These are phyloP conservation scores for Phengaris arion DNA, from an alignment of 2,888 invertebrate genomes.

Conservation along the genomic window DNA sequence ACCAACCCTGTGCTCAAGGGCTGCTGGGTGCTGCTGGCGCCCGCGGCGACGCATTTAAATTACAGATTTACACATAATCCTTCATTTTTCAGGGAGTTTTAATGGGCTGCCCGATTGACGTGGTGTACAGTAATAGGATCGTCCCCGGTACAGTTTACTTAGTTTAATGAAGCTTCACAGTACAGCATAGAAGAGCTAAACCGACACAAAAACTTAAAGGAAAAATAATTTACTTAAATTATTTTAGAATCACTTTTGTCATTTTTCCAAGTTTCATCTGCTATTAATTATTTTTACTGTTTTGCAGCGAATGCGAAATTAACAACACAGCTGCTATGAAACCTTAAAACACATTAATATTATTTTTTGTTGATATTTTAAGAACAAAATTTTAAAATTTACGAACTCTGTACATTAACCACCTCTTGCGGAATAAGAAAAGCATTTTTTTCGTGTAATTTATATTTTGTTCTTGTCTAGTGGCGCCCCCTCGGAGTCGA, in stretches of 20 bases:
- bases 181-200: background rate
- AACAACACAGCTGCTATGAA: too few relatives aligned
- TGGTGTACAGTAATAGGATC: conserved; percentile 27
- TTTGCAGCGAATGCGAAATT: background rate
- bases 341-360: too few relatives aligned
- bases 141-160: background rate
- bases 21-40: conserved; percentile 43
- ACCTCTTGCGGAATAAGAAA: background rate
- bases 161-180: background rate
- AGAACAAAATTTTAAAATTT: background rate
- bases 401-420: background rate
- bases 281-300: background rate
- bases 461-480: conserved; percentile 27
- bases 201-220: background rate
- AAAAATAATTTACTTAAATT: background rate
- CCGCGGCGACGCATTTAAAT: conserved; percentile 77
- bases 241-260: background rate
- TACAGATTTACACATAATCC: conserved; percentile 76
- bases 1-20: conserved; percentile 53
- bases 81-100: conserved; percentile 73
- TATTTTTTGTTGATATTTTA: too few relatives aligned
- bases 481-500: conserved; percentile 49
- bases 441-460: conserved; percentile 14
- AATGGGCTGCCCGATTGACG: conserved; percentile 47
- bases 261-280: too few relatives aligned